These are phyloP conservation scores for Stegana nigrithorax DNA, from an alignment of 2,888 invertebrate species.

Conservation along the genomic window DNA sequence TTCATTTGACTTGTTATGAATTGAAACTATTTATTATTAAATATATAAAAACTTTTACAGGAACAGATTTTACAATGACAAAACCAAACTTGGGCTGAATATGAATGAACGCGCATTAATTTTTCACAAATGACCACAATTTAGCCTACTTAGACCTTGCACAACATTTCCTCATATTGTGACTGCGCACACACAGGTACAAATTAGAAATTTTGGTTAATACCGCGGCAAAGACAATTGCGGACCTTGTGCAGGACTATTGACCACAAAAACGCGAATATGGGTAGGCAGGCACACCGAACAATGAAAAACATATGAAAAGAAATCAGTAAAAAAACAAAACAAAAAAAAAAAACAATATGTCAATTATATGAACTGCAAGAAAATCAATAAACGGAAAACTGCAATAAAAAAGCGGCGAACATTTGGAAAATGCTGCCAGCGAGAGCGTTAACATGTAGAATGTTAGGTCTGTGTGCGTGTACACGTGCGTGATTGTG, in stretches of 20 bases:
- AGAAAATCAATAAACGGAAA: slow-evolving; percentile 52
- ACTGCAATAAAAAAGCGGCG: not conserved
- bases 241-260: slow-evolving; percentile 59
- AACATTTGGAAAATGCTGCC: slow-evolving; percentile 35
- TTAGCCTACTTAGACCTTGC: no score
- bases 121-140: no score
- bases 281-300: not conserved
- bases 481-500: no score
- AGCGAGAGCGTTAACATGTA: slow-evolving; percentile 9
- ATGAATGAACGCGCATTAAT: no score
- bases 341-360: slow-evolving; percentile 47
- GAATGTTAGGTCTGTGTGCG: not conserved
- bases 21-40: no score
- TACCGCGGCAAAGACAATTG: no score
- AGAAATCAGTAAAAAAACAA: not conserved
- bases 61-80: no score
- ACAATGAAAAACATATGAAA: slow-evolving; percentile 14
- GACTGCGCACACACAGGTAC: slow-evolving; percentile 28
- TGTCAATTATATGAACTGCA: slow-evolving; percentile 58
- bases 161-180: no score
- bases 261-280: slow-evolving; percentile 48
- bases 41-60: no score
- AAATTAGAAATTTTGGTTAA: slow-evolving; percentile 38
- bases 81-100: no score
- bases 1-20: no score